phyloP scores from a whole-genome alignment of 2,113 vertebrate genomes.

The Sylvia atricapilla region DNA sequence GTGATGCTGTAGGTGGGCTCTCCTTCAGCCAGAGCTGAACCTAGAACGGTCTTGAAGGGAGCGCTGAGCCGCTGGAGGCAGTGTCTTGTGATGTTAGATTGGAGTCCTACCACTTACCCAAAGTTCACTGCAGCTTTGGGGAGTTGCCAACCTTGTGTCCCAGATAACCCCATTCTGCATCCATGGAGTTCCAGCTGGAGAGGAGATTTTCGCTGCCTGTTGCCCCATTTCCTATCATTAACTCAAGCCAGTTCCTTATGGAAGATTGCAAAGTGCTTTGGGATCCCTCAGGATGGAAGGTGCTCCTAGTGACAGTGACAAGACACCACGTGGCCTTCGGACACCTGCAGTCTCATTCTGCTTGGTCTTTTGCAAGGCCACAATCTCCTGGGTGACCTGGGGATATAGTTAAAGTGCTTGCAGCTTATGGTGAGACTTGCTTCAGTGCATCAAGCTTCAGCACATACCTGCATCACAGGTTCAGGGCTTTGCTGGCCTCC shows the following conservation, averaged over 20 bases:
- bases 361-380: not conserved
- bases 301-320: not conserved
- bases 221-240: constrained; percentile 33
- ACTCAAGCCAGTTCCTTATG: not conserved
- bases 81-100: not conserved
- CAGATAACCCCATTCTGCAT: constrained; percentile 19
- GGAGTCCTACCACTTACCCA: not conserved
- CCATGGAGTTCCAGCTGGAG: constrained; percentile 37
- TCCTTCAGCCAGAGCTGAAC: constrained; percentile 55
- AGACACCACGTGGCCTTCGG: not conserved
- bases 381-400: not conserved
- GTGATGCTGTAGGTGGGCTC: constrained; percentile 58
- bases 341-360: not conserved
- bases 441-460: not conserved
- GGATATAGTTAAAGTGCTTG: not conserved
- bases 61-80: constrained; percentile 27
- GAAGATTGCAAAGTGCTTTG: constrained; percentile 65
- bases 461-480: not conserved
- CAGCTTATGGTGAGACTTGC: not conserved
- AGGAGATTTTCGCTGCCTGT: constrained; percentile 37
- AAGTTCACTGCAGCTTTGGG: not conserved
- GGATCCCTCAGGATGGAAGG: constrained; percentile 49
- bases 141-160: constrained; percentile 6
- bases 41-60: constrained; percentile 2
- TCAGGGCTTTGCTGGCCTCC: not conserved